Percentiles rank a stretch among this genome's conserved stretches.
These are phyloP conservation scores for Valencia hispanica DNA, from an alignment of 2,797 vertebrate genomes.

Conservation along the genomic window DNA sequence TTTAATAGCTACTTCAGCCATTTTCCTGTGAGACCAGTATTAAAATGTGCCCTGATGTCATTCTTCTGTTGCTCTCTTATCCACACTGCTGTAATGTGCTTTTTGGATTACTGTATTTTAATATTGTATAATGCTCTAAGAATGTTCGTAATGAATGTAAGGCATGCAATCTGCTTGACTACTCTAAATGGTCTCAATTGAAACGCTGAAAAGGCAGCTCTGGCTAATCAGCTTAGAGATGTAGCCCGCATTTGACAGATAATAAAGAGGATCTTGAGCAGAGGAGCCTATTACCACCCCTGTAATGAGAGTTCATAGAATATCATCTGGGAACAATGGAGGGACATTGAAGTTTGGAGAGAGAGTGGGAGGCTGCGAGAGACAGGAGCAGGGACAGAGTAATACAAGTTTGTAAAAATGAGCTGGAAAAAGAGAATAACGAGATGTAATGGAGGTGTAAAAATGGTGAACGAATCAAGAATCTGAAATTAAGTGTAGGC, in stretches of 20 bases:
- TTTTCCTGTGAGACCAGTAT: conserved; percentile 41
- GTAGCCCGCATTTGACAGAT: conserved; percentile 69
- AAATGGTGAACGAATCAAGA: conserved; percentile 1
- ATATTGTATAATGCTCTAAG: conserved; percentile 35
- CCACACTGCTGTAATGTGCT: conserved; percentile 39
- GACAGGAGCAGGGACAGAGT: neutral
- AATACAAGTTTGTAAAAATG: neutral
- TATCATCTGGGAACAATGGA: conserved; percentile 62
- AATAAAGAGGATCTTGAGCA: conserved; percentile 73
- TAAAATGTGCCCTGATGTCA: conserved; percentile 51
- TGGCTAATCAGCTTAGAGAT: conserved; percentile 78
- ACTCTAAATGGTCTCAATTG: conserved; percentile 72
- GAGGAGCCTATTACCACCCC: conserved; percentile 69
- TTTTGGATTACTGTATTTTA: conserved; percentile 66
- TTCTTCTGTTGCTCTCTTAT: conserved; percentile 41
- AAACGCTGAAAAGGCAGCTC: conserved; percentile 74
- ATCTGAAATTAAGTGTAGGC: neutral
- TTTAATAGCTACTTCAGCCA: conserved; percentile 54
- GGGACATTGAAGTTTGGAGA: conserved; percentile 24
- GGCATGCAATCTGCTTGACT: conserved; percentile 57
- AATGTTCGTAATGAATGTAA: conserved; percentile 61
- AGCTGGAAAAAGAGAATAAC: neutral
- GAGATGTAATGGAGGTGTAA: neutral
- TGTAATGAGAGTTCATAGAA: conserved; percentile 68
- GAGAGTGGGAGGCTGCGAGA: conserved; percentile 18